A percentile compares a stretch with the other conserved stretches of the same genome.
Conservation (phyloP, 1,140 invertebrate genomes). For the Drosophila yakuba region DNA sequence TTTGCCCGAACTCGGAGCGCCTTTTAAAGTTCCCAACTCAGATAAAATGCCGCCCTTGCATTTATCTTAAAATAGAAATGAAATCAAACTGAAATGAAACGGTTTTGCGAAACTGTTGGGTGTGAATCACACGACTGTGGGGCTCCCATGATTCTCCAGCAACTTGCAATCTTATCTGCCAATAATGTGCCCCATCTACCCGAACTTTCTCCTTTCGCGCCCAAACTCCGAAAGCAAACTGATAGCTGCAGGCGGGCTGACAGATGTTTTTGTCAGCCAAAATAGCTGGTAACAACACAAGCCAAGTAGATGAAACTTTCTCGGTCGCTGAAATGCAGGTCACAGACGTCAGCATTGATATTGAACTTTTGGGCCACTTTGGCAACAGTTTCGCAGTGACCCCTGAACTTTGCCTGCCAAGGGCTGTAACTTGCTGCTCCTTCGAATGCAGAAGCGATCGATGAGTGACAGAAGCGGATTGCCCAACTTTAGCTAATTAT, state of each 20-base stretch:
- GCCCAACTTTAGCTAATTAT: neutral
- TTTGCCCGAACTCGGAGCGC: neutral
- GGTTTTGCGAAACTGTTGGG: slow-evolving; percentile 11
- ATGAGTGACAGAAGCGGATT: neutral
- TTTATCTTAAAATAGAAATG: slow-evolving; percentile 37
- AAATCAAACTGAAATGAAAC: slow-evolving; percentile 35
- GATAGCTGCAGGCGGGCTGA: slow-evolving; percentile 31
- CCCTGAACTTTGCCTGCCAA: slow-evolving; percentile 35
- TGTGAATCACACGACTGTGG: slow-evolving; percentile 18
- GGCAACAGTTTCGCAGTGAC: slow-evolving; percentile 28
- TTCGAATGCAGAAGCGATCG: slow-evolving; percentile 19
- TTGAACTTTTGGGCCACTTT: slow-evolving; percentile 35
- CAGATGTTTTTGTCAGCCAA: slow-evolving; percentile 29
- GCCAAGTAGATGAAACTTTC: slow-evolving; percentile 25
- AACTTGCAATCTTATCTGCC: slow-evolving; percentile 37
- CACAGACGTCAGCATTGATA: slow-evolving; percentile 24
- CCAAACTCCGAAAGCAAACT: neutral
- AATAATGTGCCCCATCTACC: neutral
- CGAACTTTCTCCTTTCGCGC: neutral
- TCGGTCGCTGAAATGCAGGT: slow-evolving; percentile 26
- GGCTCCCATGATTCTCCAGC: neutral
- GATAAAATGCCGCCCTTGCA: slow-evolving; percentile 28
- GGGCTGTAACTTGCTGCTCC: neutral
- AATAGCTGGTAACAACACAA: slow-evolving; percentile 28
- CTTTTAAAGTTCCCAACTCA: neutral